Evolutionary conservation across 2,113 vertebrate species (phyloP).

Genomic region (Bolborhynchus lineola): DNA sequence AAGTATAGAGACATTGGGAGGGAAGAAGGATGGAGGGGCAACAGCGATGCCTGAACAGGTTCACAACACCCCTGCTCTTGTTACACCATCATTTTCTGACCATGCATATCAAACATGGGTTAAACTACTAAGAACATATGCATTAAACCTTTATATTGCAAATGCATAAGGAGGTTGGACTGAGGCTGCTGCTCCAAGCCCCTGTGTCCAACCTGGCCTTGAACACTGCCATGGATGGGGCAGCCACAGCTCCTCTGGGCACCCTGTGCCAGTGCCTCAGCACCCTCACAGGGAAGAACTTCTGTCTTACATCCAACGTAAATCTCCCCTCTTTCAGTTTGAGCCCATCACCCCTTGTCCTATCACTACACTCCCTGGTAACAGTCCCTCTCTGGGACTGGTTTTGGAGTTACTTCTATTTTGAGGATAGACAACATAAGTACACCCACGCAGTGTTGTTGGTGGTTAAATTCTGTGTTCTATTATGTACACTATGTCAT

Average conservation of each 20-base stretch:
- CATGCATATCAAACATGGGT: fast-evolving
- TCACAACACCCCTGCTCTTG: background rate
- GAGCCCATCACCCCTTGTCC: background rate
- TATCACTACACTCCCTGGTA: background rate
- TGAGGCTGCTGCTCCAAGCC: background rate
- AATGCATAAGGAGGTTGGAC: background rate
- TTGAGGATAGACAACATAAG: background rate
- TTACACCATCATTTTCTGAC: background rate
- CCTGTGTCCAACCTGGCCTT: background rate
- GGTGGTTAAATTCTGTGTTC: background rate
- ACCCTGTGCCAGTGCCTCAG: background rate
- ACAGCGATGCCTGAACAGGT: fast-evolving
- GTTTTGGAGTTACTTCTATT: background rate
- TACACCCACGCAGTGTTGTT: too few species aligned
- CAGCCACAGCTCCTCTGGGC: background rate
- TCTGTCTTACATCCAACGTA: background rate
- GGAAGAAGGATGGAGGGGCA: background rate
- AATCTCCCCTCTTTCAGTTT: background rate
- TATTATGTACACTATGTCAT: background rate
- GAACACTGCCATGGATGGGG: background rate
- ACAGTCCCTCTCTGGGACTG: background rate
- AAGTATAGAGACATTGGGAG: background rate
- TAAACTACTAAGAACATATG: background rate
- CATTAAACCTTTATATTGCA: background rate
- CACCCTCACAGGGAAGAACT: background rate